Base-by-base conservation (phyloP, 2,113 vertebrate genomes). In the Dipodomys stephensi region DNA sequence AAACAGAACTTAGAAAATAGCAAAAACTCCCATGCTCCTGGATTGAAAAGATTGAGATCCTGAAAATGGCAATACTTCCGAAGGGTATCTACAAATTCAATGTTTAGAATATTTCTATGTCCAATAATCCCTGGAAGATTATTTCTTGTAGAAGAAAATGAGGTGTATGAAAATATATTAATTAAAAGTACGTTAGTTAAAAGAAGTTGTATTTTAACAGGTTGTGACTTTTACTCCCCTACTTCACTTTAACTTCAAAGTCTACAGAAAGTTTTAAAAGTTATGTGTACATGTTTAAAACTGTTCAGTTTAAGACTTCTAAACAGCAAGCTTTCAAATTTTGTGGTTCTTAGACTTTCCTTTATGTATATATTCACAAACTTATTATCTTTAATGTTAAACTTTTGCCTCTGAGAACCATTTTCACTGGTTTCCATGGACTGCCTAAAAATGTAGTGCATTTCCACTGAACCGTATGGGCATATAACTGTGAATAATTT, bases 391-490 rank as follows among this genome's bases (percentile, higher is more conserved):
- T 95, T 35, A 10, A 12, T 88, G 19, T 82, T 83, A 93, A 87
- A 35, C 27, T 39, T 25, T 11, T 27, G 22, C 64, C 1, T 90
- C 83, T 76, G 49, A 95, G 88, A 94, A 65, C 35, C 60, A 67
- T 94, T 91, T 90, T 68, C 83, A 88, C 8, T 72, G 72, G 82
- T 95, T 95, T n/a, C 46, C 68, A 78, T 79, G 30, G 32, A 0
- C 0, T 79, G 64, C 57, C 10, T 27, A 2, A 44, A 78, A 86
- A 74, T 89, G 32, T 0, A 25, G 0, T 60, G 22, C 27, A 84
- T 69, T 96, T 65, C 83, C 89, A 71, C 20, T 6, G 72, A 73
- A n/a, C 87, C 83, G 91, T 62, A 83, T 83, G 91, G 92, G 32
- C 10, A 2, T 1, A 0, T 87, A 88, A 68, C 87, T 72, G 85